Base-by-base conservation (phyloP, 2,113 vertebrate species). In the Anser cygnoides region DNA sequence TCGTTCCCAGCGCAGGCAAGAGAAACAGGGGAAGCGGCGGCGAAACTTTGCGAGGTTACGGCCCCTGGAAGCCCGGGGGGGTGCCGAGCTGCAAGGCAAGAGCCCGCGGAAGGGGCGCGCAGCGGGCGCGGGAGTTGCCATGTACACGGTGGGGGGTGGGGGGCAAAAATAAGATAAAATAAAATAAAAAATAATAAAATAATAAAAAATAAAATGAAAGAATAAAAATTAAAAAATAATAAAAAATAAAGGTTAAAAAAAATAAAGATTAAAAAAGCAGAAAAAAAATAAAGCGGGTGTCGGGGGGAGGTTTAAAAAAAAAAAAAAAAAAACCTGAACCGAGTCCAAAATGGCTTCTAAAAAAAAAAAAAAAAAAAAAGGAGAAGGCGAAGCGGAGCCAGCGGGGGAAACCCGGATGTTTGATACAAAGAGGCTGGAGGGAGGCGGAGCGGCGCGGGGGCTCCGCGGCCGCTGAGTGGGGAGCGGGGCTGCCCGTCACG, bases 381-480 rank as follows among this genome's bases (percentile, higher is more conserved):
- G 89, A 93, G 97, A 97, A 96, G 92, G 88, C 93, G 80, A 72
- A 96, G 96, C 96, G 76, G 97, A 98, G 98, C 98, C 98, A 97
- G 97, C 96, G 96, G 98, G 96, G 97, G 98, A 98, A 98, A 98
- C 99, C 99, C 99, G 99, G 99, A 99, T 99, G 99, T 99, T 98
- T 98, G 98, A 98, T 98, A 98, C 98, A 98, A 98, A 99, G 98
- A 97, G 98, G 98, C 96, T 97, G 96, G 94, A 90, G 66, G 84
- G 33, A 35, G 59, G 86, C 70, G 87, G 78, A 67, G 85, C 82
- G 76, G 75, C 28, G 87, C 80, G 37, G 94, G 67, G 89, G 75
- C 61, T 65, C 71, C 63, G 76, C 89, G 59, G 89, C 46, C 39
- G 71, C 68, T 70, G 70, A 80, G 62, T 59, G 87, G 86, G 92